Evolutionary conservation across 2,797 vertebrate species (phyloP).

Genomic region (Parauchenoglanis punctatus): DNA sequence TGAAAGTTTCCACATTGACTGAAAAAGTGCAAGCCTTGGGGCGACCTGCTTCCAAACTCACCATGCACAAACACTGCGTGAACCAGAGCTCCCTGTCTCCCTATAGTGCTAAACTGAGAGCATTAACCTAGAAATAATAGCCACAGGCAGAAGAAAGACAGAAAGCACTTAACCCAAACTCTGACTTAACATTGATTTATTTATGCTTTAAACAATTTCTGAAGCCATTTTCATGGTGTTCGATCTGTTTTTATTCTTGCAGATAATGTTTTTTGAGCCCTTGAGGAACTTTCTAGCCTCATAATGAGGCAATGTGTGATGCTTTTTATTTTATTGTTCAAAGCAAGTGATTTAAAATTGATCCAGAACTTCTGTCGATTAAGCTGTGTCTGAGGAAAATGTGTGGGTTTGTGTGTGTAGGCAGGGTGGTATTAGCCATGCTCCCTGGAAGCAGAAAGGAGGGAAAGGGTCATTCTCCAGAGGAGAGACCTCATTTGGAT

Average conservation of each 20-base stretch:
- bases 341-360: constrained; percentile 16
- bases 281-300: neutral
- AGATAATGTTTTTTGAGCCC: neutral
- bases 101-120: neutral
- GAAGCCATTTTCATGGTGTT: neutral
- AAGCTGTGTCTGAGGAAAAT: neutral
- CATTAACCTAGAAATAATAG: neutral
- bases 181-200: constrained; percentile 2
- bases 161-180: constrained; percentile 21
- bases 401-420: constrained; percentile 13
- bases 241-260: constrained; percentile 1
- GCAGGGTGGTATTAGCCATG: constrained; percentile 18
- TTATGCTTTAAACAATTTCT: constrained; percentile 19
- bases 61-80: constrained; percentile 9
- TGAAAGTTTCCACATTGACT: constrained; percentile 36
- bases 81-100: neutral
- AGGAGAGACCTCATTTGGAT: constrained; percentile 2
- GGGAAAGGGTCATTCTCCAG: constrained; percentile 1
- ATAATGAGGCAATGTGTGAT: neutral
- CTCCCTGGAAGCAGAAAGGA: neutral
- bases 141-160: neutral
- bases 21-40: constrained; percentile 39
- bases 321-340: neutral
- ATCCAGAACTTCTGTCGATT: neutral
- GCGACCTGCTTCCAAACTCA: constrained; percentile 23